Evolutionary conservation across 2,888 invertebrate species (phyloP).

Genomic region (Hanleya hanleyi): DNA sequence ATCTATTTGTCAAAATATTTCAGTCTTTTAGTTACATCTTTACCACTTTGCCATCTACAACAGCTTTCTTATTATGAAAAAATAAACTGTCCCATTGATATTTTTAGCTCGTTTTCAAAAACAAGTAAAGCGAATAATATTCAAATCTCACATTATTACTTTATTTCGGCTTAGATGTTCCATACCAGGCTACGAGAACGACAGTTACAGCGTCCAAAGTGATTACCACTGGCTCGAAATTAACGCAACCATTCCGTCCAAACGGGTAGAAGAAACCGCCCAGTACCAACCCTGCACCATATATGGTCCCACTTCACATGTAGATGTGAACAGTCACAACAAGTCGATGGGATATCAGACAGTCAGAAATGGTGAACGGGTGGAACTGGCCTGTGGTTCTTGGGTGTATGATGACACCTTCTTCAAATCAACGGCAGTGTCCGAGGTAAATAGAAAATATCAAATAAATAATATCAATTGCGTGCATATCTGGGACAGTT

Average conservation of each 20-base stretch:
- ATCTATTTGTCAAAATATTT: no score
- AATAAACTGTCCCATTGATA: no score
- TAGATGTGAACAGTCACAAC: no score
- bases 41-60: no score
- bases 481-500: no score
- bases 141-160: no score
- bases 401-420: constrained; percentile 10
- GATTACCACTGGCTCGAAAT: background rate
- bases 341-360: background rate
- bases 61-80: no score
- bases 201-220: background rate
- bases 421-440: background rate
- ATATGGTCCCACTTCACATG: background rate
- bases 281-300: background rate
- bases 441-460: background rate
- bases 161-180: background rate
- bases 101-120: no score
- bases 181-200: background rate
- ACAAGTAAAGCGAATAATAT: no score
- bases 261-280: background rate
- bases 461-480: background rate
- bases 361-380: background rate
- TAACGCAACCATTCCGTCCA: background rate
- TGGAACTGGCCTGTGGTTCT: background rate
- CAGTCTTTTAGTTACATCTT: no score